phyloP scores from a whole-genome alignment of 2,113 vertebrate species.

The Archilochus colubris region DNA sequence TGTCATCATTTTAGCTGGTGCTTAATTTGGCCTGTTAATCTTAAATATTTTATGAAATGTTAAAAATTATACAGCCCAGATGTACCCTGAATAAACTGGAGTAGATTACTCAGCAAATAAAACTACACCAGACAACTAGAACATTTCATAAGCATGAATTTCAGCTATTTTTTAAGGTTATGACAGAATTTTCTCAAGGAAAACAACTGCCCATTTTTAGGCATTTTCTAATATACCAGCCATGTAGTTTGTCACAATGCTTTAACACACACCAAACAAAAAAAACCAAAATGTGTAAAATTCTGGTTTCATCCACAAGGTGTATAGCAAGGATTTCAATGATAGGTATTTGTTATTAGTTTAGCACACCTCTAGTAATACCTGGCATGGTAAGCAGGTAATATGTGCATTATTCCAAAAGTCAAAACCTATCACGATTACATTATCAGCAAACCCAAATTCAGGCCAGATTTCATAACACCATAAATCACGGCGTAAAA shows the following conservation, averaged over 20 bases:
- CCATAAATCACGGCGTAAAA: not conserved
- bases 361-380: not conserved
- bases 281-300: not conserved
- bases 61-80: not conserved
- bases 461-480: not conserved
- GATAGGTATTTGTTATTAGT: not conserved
- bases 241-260: not conserved
- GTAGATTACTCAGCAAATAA: not conserved
- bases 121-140: not conserved
- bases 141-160: not conserved
- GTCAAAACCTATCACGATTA: not conserved
- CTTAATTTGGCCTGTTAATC: not conserved
- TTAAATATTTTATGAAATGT: conserved; percentile 5
- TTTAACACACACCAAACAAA: not conserved
- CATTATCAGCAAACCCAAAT: not conserved
- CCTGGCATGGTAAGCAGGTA: not conserved
- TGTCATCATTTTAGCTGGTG: not conserved
- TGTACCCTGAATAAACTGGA: not conserved
- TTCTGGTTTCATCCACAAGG: not conserved
- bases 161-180: not conserved
- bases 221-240: not conserved
- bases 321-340: not conserved
- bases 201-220: not conserved
- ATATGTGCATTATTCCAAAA: not conserved
- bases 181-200: not conserved